These are phyloP conservation scores for Cyclophora albipunctata DNA, from an alignment of 2,888 invertebrate genomes.

Conservation along the genomic window DNA sequence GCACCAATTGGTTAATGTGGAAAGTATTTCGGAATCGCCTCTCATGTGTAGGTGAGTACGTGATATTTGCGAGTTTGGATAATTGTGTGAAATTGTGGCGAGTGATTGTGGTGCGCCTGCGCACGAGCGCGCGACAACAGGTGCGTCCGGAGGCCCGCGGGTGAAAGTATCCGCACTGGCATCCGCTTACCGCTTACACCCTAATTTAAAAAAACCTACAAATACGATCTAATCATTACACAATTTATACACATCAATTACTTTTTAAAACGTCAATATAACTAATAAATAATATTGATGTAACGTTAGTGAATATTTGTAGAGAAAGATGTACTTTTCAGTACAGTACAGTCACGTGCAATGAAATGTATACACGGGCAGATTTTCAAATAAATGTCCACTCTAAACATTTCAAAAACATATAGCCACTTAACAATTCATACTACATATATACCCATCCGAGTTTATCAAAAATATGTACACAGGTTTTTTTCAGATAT, in stretches of 20 bases:
- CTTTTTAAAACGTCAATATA: too few relatives aligned
- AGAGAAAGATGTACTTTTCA: too few relatives aligned
- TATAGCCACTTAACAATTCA: too few relatives aligned
- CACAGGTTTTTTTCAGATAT: too few relatives aligned
- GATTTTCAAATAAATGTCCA: too few relatives aligned
- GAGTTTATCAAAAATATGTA: too few relatives aligned
- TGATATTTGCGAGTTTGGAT: constrained; percentile 19
- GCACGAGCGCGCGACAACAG: constrained; percentile 38
- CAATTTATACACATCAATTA: neutral
- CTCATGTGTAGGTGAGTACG: constrained; percentile 2
- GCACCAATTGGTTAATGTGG: constrained; percentile 1
- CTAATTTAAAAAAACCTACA: constrained; percentile 18
- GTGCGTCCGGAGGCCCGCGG: constrained; percentile 34
- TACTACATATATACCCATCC: too few relatives aligned
- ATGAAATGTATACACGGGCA: too few relatives aligned
- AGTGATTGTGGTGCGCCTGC: constrained; percentile 24
- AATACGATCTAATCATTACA: constrained; percentile 2
- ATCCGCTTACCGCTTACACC: constrained; percentile 62
- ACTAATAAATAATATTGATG: too few relatives aligned
- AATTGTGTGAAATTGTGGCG: constrained; percentile 27
- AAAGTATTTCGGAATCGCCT: neutral
- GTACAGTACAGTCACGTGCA: too few relatives aligned
- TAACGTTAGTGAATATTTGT: too few relatives aligned
- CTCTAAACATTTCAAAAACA: too few relatives aligned
- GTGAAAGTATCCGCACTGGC: constrained; percentile 57